phyloP scores from a whole-genome alignment of 2,888 invertebrate species.

The Molanna angustata region DNA sequence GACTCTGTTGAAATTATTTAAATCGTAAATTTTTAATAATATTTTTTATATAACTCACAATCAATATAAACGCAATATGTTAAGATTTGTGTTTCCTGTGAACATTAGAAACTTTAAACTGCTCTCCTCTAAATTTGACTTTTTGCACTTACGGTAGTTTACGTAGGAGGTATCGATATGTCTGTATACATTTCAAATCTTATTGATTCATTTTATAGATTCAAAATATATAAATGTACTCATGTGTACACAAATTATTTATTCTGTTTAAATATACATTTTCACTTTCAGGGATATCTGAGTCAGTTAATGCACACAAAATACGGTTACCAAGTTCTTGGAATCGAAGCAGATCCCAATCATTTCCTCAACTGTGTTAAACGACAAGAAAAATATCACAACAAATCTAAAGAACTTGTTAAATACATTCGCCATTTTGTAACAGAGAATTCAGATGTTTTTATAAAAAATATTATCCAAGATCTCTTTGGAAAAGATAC shows the following conservation, averaged over 20 bases:
- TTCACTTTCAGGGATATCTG: conserved; percentile 67
- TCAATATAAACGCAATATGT: no score
- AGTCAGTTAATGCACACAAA: conserved; percentile 62
- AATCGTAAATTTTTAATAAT: background rate
- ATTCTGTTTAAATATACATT: background rate
- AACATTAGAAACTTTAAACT: no score
- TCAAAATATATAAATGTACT: background rate
- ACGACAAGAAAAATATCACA: conserved; percentile 56
- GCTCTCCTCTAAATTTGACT: no score
- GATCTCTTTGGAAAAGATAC: conserved; percentile 42
- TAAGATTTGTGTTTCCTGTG: no score
- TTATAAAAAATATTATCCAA: conserved; percentile 45
- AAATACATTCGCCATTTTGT: conserved; percentile 60
- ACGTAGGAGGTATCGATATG: no score
- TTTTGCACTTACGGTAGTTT: no score
- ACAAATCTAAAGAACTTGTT: conserved; percentile 51
- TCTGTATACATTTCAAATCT: background rate
- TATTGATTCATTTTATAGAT: no score
- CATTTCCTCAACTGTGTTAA: conserved; percentile 57
- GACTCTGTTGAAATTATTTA: background rate
- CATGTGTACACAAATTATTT: background rate
- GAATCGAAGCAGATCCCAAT: conserved; percentile 61
- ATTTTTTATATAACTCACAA: no score
- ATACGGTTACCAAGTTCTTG: conserved; percentile 61
- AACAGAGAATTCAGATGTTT: conserved; percentile 47